Evolutionary conservation across 2,888 invertebrate species (phyloP).

Genomic region (Ectobius pallidus): DNA sequence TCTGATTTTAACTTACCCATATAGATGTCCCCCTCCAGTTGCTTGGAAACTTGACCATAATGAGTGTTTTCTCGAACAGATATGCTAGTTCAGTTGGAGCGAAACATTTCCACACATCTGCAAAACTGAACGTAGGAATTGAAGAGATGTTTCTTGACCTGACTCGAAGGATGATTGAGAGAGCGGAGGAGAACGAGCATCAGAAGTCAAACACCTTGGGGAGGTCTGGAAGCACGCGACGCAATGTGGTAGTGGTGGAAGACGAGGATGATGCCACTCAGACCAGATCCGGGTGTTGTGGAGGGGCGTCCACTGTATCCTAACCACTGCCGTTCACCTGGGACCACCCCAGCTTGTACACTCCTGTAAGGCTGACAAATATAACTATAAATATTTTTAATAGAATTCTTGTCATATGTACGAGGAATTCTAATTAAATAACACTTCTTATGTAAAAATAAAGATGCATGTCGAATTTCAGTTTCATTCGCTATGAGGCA

Average conservation of each 20-base stretch:
- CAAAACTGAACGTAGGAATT: conserved; percentile 89
- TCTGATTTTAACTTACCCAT: no score
- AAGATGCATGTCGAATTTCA: no score
- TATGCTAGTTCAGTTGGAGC: conserved; percentile 92
- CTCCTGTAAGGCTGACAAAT: no score
- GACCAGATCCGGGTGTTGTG: conserved; percentile 54
- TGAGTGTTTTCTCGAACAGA: conserved; percentile 60
- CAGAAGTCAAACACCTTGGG: conserved; percentile 50
- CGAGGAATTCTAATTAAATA: no score
- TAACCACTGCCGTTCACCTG: conserved; percentile 16
- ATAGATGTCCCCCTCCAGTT: no score
- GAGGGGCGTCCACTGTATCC: conserved; percentile 42
- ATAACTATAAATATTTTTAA: no score
- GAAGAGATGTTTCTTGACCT: conserved; percentile 89
- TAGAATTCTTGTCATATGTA: no score
- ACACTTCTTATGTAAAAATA: no score
- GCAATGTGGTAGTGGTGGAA: conserved; percentile 57
- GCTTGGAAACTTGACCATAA: no score
- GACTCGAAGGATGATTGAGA: conserved; percentile 74
- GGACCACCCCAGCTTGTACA: conserved; percentile 13
- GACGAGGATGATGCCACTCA: conserved; percentile 51
- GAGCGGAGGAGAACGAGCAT: conserved; percentile 50
- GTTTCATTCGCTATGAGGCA: no score
- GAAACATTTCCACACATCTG: conserved; percentile 90
- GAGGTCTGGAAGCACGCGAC: conserved; percentile 54